Base-by-base conservation (phyloP, 2,888 invertebrate species). In the Drosophila demipolita region DNA sequence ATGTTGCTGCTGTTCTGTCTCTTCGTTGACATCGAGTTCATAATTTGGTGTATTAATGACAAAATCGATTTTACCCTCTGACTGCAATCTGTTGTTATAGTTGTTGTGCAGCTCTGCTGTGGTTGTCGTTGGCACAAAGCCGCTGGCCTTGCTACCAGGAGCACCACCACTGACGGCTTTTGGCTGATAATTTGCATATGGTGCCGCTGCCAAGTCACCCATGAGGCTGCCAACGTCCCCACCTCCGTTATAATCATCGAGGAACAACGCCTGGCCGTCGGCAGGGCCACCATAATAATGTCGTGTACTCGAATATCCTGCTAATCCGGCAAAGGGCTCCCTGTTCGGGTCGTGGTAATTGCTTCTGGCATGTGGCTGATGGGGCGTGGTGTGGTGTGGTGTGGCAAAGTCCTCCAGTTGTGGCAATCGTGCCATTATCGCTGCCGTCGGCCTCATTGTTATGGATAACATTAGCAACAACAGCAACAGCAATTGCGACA, bases 1-100 rank as follows among this genome's bases (percentile, higher is more conserved):
- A 7, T 26, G 32, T 6, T 52, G 36, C 4, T 26, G 53, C 58
- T 61, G 70, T 45, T 26, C 45, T 23, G 23, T 8, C 69, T 72
- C 63, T 42, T 59, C 65, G 32, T 67, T 83, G 69, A 66, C 71
- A 63, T 58, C 68, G 58, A 54, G 68, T 70, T 84, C 87, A 80
- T 87, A 90, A 84, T 87, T 90, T 83, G 75, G 77, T 63, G 84
- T 75, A 83, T 90, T 89, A 80, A 86, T 83, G 82, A 83, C 87
- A 83, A 91, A 91, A 91, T 90, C 90, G 87, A 90, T 87, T 86
- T 89, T 89, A 62, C 76, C 83, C 61, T 72, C 67, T 11, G 70
- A 65, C 35, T 82, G 77, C 71, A 81, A 54, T 55, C 67, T 54
- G 70, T 33, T 66, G 74, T 52, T 54, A 32, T 54, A 38, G 38